Percentiles rank a stretch among this genome's conserved stretches.
phyloP scores from a whole-genome alignment of 2,797 vertebrate genomes.

The Novumbra hubbsi region DNA sequence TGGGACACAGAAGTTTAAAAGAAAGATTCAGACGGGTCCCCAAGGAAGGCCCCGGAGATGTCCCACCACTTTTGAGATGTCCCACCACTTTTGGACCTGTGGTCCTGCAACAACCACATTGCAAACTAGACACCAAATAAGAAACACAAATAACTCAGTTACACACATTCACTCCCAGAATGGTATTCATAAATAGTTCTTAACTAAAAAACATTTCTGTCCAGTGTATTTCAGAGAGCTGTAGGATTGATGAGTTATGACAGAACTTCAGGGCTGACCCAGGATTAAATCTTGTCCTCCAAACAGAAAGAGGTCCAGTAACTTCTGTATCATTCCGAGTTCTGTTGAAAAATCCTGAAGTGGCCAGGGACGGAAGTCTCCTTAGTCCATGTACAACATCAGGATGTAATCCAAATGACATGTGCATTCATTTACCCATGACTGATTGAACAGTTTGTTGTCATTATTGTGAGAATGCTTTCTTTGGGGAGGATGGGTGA shows the following conservation, averaged over 20 bases:
- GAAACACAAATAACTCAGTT: background rate
- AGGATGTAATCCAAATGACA: background rate
- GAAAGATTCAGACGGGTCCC: no score
- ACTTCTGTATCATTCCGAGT: background rate
- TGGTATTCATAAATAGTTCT: background rate
- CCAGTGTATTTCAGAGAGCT: background rate
- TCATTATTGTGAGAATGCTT: constrained; percentile 15
- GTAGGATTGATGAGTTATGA: background rate
- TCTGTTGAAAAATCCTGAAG: background rate
- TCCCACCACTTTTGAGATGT: no score
- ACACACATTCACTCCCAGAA: background rate
- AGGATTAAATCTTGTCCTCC: background rate
- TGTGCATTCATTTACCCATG: background rate
- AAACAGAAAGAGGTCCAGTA: background rate
- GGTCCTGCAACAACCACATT: background rate
- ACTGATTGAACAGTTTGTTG: constrained; percentile 8
- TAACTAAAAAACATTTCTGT: background rate
- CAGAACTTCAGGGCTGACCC: background rate
- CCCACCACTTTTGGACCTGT: no score
- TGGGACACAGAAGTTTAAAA: no score
- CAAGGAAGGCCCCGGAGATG: no score
- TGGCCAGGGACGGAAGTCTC: background rate
- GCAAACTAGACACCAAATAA: background rate
- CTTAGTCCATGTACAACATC: background rate
- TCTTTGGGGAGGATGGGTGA: constrained; percentile 12